These are phyloP conservation scores for Paratrypauchen microcephalus DNA, from an alignment of 2,797 vertebrate species.

Conservation along the genomic window DNA sequence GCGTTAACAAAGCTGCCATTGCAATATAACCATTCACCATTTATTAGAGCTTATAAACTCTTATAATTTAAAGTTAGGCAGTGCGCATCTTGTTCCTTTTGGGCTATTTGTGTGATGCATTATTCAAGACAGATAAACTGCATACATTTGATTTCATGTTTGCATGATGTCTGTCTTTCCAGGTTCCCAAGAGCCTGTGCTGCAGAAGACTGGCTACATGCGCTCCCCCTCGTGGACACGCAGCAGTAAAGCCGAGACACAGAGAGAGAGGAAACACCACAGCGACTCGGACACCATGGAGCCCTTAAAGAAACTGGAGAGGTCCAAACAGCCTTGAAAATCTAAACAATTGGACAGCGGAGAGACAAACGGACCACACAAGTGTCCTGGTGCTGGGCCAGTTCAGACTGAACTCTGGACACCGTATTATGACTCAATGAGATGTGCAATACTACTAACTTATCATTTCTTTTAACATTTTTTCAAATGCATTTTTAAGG, in stretches of 20 bases:
- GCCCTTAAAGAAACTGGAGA: constrained; percentile 82
- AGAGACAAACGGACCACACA: constrained; percentile 37
- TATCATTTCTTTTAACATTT: constrained; percentile 1
- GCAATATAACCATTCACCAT: background rate
- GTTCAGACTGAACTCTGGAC: constrained; percentile 59
- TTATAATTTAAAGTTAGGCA: background rate
- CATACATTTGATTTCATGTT: background rate
- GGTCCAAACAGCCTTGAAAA: constrained; percentile 82
- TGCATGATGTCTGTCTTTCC: constrained; percentile 16
- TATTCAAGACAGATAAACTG: background rate
- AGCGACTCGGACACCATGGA: constrained; percentile 82
- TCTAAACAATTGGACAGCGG: constrained; percentile 12
- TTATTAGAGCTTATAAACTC: background rate
- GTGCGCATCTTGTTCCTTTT: background rate
- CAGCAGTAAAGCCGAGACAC: constrained; percentile 79
- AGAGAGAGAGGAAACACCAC: constrained; percentile 85
- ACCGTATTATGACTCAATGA: constrained; percentile 53
- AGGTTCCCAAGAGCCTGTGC: constrained; percentile 82
- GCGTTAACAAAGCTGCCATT: too few species aligned
- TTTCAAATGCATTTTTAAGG: constrained; percentile 10
- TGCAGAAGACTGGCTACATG: constrained; percentile 84
- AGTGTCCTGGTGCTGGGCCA: constrained; percentile 61
- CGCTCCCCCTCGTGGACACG: constrained; percentile 93
- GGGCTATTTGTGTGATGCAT: background rate
- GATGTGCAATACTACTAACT: constrained; percentile 49